Evolutionary conservation across 1,140 invertebrate species (phyloP).

Genomic region (Panulirus ornatus): DNA sequence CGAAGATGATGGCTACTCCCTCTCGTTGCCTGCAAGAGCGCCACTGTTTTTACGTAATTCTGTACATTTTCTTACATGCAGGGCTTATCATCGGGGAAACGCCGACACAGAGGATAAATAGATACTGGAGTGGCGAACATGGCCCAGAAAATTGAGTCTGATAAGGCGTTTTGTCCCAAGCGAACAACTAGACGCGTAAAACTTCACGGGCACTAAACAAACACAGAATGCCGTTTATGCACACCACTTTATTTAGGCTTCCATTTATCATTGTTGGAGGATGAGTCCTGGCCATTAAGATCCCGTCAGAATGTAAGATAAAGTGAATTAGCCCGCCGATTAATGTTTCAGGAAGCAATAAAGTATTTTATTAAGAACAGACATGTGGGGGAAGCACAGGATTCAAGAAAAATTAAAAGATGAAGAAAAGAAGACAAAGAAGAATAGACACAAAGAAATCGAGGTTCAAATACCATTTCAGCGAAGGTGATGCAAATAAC

Average conservation of each 20-base stretch:
- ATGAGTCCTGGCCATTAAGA: conserved; percentile 30
- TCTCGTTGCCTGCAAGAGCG: background rate
- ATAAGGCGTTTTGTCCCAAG: background rate
- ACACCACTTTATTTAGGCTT: background rate
- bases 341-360: conserved; percentile 5
- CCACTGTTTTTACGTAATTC: background rate
- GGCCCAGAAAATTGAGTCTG: background rate
- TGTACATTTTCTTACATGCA: background rate
- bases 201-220: background rate
- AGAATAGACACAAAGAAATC: background rate
- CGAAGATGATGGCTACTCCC: too few relatives aligned
- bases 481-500: too few relatives aligned
- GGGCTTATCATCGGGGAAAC: background rate
- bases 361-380: background rate
- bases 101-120: background rate
- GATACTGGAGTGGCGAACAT: background rate
- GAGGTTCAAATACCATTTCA: too few relatives aligned
- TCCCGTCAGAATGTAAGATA: conserved; percentile 14
- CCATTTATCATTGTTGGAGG: conserved; percentile 5
- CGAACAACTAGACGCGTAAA: conserved; percentile 7
- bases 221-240: conserved; percentile 19
- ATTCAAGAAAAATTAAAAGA: background rate
- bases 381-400: background rate
- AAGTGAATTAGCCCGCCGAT: conserved; percentile 10
- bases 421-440: background rate